Evolutionary conservation across 2,797 vertebrate genomes (phyloP).

Genomic region (Eospalax fontanierii): DNA sequence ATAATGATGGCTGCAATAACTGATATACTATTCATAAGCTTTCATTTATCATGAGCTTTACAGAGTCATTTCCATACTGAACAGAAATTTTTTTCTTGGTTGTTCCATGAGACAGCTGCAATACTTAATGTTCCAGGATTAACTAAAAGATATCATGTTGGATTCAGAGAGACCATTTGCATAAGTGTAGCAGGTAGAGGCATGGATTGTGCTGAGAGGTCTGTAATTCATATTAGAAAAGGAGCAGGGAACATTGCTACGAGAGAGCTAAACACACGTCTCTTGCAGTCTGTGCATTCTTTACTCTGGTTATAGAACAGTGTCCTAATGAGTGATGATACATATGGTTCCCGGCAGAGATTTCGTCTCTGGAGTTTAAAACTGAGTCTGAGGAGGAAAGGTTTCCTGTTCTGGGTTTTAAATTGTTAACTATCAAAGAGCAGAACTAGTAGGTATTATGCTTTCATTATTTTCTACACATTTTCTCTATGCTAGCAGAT

Average conservation of each 20-base stretch:
- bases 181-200: slow-evolving; percentile 53
- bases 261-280: slow-evolving; percentile 24
- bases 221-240: slow-evolving; percentile 66
- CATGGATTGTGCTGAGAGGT: slow-evolving; percentile 49
- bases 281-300: not conserved
- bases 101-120: slow-evolving; percentile 69
- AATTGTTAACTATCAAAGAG: slow-evolving; percentile 34
- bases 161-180: slow-evolving; percentile 71
- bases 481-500: slow-evolving; percentile 16
- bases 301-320: slow-evolving; percentile 43
- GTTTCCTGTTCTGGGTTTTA: slow-evolving; percentile 41
- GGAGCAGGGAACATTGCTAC: slow-evolving; percentile 27
- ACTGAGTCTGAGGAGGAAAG: slow-evolving; percentile 43
- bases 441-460: not conserved
- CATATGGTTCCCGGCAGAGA: not conserved
- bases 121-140: slow-evolving; percentile 68
- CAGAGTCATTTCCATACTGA: slow-evolving; percentile 71
- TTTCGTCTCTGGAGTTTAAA: not conserved
- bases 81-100: slow-evolving; percentile 59
- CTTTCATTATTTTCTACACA: not conserved
- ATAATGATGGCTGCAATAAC: slow-evolving; percentile 73
- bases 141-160: slow-evolving; percentile 70
- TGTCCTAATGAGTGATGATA: not conserved
- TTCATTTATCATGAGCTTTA: slow-evolving; percentile 70
- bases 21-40: slow-evolving; percentile 75